Conservation (phyloP, 2,113 vertebrate species). For the Antechinus stuartii region DNA sequence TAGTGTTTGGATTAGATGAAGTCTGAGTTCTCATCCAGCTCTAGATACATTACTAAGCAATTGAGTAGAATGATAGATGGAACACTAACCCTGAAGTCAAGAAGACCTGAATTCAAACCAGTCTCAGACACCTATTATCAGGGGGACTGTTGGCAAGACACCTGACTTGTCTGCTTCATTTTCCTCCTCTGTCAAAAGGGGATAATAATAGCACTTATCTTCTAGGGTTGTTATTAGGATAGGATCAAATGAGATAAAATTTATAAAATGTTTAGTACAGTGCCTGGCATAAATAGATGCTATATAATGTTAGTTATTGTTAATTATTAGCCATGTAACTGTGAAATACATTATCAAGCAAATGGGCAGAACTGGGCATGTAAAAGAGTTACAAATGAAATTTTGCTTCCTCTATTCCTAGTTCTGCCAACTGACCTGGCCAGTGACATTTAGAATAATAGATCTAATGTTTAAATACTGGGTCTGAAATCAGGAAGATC, state of each 20-base stretch:
- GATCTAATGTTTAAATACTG: background rate
- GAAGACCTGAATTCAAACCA: background rate
- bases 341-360: background rate
- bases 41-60: background rate
- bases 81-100: background rate
- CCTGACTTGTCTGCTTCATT: background rate
- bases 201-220: background rate
- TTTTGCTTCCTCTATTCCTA: background rate
- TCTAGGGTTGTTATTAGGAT: background rate
- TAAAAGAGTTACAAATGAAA: background rate
- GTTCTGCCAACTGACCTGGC: background rate
- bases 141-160: background rate
- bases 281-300: background rate
- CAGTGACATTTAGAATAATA: background rate
- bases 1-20: background rate
- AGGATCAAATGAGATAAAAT: background rate
- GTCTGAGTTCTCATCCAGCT: background rate
- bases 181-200: background rate
- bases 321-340: background rate
- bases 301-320: background rate
- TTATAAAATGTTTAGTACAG: background rate
- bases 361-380: background rate
- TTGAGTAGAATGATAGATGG: background rate
- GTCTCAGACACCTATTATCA: background rate
- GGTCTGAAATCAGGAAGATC: background rate